Base-by-base conservation (phyloP, 2,113 vertebrate genomes). In the Todiramphus chloris region DNA sequence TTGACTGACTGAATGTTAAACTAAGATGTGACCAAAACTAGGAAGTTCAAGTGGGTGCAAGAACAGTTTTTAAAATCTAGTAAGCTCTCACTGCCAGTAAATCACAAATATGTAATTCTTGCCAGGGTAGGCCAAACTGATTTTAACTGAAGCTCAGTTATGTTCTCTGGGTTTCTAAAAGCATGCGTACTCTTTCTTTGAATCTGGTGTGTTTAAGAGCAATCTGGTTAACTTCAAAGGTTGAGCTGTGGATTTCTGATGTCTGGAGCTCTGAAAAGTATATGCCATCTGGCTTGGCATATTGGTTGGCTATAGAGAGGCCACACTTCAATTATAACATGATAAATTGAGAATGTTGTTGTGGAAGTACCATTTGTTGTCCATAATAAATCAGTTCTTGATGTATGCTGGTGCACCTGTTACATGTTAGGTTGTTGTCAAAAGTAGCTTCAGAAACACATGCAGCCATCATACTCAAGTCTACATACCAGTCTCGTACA, bases 201-300 rank as follows among this genome's bases (percentile, higher is more conserved):
- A 56, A 33, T 46, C 21, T 56, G 16, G 16, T 76, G 9, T 0
- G 1, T 15, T 58, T 55, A 80, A 55, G 74, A 88, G 63, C 33
- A 81, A 46, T 62, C 51, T n/a, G 48, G 37, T 59, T 69, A 76
- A 58, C 63, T 56, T 87, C 35, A 62, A 35, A 72, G 83, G 35
- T 62, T 81, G 75, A 72, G 41, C 58, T 85, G 18, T 2, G 4
- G 24, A 62, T 91, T 88, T 70, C 63, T 91, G 74, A 58, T 28
- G 24, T 67, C 83, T 91, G 69, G 33, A 67, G 25, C 46, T 67
- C 63, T 58, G 46, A 80, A 58, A 84, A 91, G 63, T 84, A 28
- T 67, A 16, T 77, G 64, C 91, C 88, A 91, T 88, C 80, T 93
- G 91, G 37, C 37, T 77, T 85, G 83, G 69, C 79, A 68, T 76